Evolutionary conservation across 2,888 invertebrate species (phyloP).

Genomic region (Metalampra italica): DNA sequence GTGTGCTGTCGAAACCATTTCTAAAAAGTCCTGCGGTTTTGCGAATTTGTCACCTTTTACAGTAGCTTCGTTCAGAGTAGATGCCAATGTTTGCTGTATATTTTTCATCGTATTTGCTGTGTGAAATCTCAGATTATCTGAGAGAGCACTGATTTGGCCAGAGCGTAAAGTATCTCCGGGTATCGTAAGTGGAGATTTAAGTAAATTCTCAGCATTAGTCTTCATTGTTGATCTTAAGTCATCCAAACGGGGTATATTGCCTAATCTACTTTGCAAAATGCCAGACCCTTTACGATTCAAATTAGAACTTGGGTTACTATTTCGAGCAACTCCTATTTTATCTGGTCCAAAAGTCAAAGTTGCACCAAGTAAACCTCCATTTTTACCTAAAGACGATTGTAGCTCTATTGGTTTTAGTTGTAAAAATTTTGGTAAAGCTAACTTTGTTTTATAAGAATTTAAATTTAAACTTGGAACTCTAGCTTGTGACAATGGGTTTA

Average conservation of each 20-base stretch:
- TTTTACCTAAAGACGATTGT: constrained; percentile 32
- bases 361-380: constrained; percentile 28
- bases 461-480: constrained; percentile 31
- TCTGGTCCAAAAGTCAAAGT: constrained; percentile 26
- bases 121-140: constrained; percentile 34
- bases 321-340: constrained; percentile 10
- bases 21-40: constrained; percentile 39
- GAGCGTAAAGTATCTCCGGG: constrained; percentile 17
- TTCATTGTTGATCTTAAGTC: constrained; percentile 22
- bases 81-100: constrained; percentile 38
- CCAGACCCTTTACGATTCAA: constrained; percentile 10
- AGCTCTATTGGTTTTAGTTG: constrained; percentile 37
- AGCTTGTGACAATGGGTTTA: constrained; percentile 27
- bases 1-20: constrained; percentile 34
- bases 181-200: constrained; percentile 22
- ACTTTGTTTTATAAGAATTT: constrained; percentile 39
- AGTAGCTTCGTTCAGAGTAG: constrained; percentile 26
- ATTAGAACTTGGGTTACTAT: neutral
- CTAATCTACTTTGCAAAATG: constrained; percentile 18
- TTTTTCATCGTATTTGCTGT: constrained; percentile 41
- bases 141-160: constrained; percentile 19
- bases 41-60: constrained; percentile 21
- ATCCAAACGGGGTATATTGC: constrained; percentile 28
- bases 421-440: constrained; percentile 38
- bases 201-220: constrained; percentile 24